Percentiles rank a stretch among this genome's conserved stretches.
Conservation (phyloP, 2,113 vertebrate genomes). For the Macaca fascicularis region T2T-MFA8v1.1 NC_088378.1:67165001-67165500, state of each 20-base stretch:
- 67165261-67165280: background rate
- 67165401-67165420: fast-evolving
- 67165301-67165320: background rate
- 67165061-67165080: too few species aligned
- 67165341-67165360: background rate
- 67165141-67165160: too few species aligned
- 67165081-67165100: too few species aligned
- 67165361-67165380: background rate
- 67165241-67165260: background rate
- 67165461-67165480: background rate
- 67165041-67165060: too few species aligned
- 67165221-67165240: background rate
- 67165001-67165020: too few species aligned
- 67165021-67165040: too few species aligned
- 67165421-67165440: background rate
- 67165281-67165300: background rate
- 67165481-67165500: background rate
- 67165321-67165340: background rate
- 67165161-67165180: too few species aligned
- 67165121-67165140: too few species aligned
- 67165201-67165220: too few species aligned
- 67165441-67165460: background rate
- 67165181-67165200: too few species aligned
- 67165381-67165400: background rate
- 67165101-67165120: too few species aligned